phyloP scores from a whole-genome alignment of 2,888 invertebrate species.

The Hyppa rectilinea region DNA sequence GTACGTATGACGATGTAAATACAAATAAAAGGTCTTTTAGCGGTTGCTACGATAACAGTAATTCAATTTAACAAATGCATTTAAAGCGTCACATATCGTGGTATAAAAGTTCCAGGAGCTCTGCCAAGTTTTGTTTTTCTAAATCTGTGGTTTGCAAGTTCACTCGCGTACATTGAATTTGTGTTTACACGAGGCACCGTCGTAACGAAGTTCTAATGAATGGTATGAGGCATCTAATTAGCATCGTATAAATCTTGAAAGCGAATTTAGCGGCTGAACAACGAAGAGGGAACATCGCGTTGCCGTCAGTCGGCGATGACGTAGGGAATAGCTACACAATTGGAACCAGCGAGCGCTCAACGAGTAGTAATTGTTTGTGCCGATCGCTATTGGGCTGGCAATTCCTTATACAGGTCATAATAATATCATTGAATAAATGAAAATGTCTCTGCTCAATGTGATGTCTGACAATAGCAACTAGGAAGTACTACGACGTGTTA shows the following conservation, averaged over 20 bases:
- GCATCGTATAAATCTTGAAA: slow-evolving; percentile 59
- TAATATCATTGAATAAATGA: slow-evolving; percentile 74
- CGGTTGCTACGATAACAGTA: slow-evolving; percentile 38
- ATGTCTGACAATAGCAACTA: slow-evolving; percentile 55
- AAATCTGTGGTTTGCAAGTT: slow-evolving; percentile 39
- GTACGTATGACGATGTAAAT: slow-evolving; percentile 58
- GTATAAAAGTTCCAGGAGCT: slow-evolving; percentile 13
- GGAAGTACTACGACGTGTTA: slow-evolving; percentile 68
- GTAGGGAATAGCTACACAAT: slow-evolving; percentile 83
- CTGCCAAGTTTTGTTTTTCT: slow-evolving; percentile 37
- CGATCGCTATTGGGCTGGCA: slow-evolving; percentile 78
- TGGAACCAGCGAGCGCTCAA: slow-evolving; percentile 85
- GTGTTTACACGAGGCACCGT: slow-evolving; percentile 52
- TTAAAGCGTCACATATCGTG: slow-evolving; percentile 7
- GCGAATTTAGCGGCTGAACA: slow-evolving; percentile 47
- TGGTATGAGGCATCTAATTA: slow-evolving; percentile 64
- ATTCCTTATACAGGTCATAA: slow-evolving; percentile 76
- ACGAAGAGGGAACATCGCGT: slow-evolving; percentile 39
- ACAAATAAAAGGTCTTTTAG: slow-evolving; percentile 57
- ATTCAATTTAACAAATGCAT: slow-evolving; percentile 51
- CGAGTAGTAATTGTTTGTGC: slow-evolving; percentile 86
- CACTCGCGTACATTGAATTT: slow-evolving; percentile 28
- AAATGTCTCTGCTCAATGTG: slow-evolving; percentile 67
- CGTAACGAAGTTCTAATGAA: slow-evolving; percentile 65
- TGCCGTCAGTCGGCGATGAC: slow-evolving; percentile 59